Conservation (phyloP, 2,888 invertebrate genomes). For the Aquatica leii region DNA sequence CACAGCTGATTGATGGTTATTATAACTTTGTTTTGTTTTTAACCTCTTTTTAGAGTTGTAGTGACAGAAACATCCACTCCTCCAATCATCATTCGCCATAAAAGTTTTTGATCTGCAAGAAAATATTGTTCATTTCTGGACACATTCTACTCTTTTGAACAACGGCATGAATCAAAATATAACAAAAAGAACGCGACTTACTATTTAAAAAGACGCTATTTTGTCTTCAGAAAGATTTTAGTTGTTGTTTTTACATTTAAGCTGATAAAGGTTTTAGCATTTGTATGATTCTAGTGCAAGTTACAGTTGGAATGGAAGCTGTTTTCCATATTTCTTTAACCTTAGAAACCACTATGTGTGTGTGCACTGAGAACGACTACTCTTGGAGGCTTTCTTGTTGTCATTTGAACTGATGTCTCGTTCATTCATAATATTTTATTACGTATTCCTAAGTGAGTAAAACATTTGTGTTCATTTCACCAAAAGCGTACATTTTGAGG, state of each 20-base stretch:
- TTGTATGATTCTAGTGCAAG: neutral
- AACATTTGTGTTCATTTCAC: too few relatives aligned
- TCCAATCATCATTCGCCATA: too few relatives aligned
- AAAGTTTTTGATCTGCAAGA: neutral
- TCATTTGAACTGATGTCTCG: neutral
- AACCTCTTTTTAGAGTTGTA: too few relatives aligned
- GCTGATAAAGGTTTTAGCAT: too few relatives aligned
- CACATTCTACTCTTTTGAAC: neutral
- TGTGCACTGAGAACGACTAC: neutral
- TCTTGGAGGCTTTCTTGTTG: neutral
- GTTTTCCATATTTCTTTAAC: neutral
- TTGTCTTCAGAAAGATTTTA: too few relatives aligned
- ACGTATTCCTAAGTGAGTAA: too few relatives aligned
- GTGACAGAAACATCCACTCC: too few relatives aligned
- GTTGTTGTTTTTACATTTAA: neutral
- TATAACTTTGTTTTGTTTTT: too few relatives aligned
- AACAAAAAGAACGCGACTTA: neutral
- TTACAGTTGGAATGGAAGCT: neutral
- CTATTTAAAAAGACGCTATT: too few relatives aligned
- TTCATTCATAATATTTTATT: too few relatives aligned
- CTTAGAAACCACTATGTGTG: neutral
- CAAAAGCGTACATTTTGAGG: too few relatives aligned
- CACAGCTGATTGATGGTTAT: too few relatives aligned
- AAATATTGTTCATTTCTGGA: neutral
- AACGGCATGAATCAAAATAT: neutral